Percentiles rank a stretch among this genome's conserved stretches.
Conservation (phyloP, 1,140 invertebrate species). For the Ridgeia piscesae region DNA sequence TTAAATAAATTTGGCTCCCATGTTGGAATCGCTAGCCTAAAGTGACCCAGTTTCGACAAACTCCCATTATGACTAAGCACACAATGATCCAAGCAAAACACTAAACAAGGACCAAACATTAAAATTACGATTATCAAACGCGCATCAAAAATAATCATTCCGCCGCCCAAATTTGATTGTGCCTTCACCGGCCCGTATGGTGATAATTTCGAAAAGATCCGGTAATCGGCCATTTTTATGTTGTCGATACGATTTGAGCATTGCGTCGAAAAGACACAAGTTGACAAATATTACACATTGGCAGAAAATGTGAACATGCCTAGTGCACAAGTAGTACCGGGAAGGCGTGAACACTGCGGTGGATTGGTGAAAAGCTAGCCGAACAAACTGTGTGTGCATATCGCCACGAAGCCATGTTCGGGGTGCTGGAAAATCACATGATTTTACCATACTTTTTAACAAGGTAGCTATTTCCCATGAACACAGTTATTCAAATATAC, state of each 20-base stretch:
- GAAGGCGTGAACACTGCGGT: background rate
- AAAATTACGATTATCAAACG: background rate
- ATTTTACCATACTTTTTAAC: background rate
- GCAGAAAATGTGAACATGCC: background rate
- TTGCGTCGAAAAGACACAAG: background rate
- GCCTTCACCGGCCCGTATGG: background rate
- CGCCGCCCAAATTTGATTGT: background rate
- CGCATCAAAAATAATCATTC: background rate
- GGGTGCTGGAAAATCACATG: background rate
- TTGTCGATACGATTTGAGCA: background rate
- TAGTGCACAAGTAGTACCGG: background rate
- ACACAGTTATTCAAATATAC: background rate
- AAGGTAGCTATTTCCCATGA: background rate
- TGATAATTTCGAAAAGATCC: conserved; percentile 1
- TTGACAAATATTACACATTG: background rate
- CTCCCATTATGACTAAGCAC: background rate
- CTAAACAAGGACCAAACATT: background rate
- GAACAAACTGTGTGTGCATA: background rate
- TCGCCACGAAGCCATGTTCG: background rate
- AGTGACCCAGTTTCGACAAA: background rate
- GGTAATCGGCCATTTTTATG: background rate
- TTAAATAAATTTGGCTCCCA: conserved; percentile 6
- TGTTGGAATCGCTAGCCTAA: background rate
- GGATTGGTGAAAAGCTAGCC: background rate
- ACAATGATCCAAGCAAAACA: background rate